Conservation (phyloP, 1,140 invertebrate genomes). For the Dolichoris vasculosae region DNA sequence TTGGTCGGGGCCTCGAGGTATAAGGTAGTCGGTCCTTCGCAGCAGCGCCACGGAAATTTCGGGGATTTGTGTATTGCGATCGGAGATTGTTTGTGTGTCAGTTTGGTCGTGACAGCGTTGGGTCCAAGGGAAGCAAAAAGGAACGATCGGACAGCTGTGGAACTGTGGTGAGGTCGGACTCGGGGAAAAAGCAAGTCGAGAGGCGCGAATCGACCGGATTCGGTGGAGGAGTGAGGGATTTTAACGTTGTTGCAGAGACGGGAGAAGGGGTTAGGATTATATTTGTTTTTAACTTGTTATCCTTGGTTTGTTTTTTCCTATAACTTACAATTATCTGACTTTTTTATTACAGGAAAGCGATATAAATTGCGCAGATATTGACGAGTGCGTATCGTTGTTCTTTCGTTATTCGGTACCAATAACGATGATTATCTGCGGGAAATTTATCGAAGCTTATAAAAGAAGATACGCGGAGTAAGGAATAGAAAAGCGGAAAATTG, state of each 20-base stretch:
- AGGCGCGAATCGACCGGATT: too few relatives aligned
- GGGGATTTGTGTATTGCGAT: too few relatives aligned
- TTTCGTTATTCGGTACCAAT: background rate
- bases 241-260: too few relatives aligned
- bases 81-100: too few relatives aligned
- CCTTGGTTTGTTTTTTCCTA: background rate
- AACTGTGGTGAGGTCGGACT: too few relatives aligned
- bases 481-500: background rate
- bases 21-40: too few relatives aligned
- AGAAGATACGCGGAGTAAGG: background rate
- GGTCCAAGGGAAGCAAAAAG: too few relatives aligned
- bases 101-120: too few relatives aligned
- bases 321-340: background rate
- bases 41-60: background rate
- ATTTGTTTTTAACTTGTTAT: background rate
- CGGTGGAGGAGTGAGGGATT: too few relatives aligned
- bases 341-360: background rate
- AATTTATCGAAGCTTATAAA: background rate
- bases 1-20: background rate
- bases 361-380: background rate
- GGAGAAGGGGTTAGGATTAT: conserved; percentile 11
- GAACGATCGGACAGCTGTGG: too few relatives aligned
- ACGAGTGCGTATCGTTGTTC: background rate
- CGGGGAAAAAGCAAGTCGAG: too few relatives aligned
- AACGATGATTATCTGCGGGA: conserved; percentile 7